phyloP scores from a whole-genome alignment of 2,113 vertebrate species.

The Lichenostomus cassidix region DNA sequence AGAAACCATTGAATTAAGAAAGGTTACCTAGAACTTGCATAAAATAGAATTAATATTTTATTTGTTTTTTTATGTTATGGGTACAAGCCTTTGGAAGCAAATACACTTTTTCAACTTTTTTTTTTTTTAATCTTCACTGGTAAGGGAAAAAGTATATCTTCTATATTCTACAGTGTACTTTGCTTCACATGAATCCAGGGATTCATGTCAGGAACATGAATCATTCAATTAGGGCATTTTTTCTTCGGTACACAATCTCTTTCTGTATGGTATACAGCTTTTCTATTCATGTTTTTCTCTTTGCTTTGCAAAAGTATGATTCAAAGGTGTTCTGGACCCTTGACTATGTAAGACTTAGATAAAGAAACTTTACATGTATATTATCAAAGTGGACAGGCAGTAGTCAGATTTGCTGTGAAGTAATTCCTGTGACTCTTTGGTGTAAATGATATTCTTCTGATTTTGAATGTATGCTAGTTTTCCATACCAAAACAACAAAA shows the following conservation, averaged over 20 bases:
- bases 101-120: background rate
- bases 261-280: background rate
- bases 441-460: background rate
- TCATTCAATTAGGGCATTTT: background rate
- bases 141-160: background rate
- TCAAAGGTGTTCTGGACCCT: background rate
- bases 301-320: background rate
- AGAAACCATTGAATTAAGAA: background rate
- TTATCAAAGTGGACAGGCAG: background rate
- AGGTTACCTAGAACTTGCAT: background rate
- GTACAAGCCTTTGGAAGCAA: background rate
- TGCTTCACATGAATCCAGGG: background rate
- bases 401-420: background rate
- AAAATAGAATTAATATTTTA: background rate
- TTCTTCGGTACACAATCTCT: background rate
- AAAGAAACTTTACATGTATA: background rate
- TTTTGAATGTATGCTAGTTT: background rate
- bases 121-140: background rate
- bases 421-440: background rate
- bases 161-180: background rate
- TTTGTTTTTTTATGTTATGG: background rate
- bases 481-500: background rate
- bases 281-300: background rate
- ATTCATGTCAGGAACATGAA: background rate
- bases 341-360: background rate